A percentile compares a stretch with the other conserved stretches of the same genome.
Evolutionary conservation across 37 sponge, comb jelly and placozoan species (phyloP).

Genomic region (Spongia lamella): DNA sequence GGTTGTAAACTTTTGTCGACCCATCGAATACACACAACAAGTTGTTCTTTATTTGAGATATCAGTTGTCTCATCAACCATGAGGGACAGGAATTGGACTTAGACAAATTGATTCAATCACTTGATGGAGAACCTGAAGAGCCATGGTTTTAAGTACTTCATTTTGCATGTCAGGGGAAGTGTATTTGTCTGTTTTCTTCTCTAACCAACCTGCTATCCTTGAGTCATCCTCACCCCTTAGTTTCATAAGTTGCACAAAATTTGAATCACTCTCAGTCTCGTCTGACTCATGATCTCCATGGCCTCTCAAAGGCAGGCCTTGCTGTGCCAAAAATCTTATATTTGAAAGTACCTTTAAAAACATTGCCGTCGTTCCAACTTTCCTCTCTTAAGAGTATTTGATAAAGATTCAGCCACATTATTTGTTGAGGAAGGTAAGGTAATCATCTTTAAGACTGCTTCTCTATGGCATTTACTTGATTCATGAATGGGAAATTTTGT

Average conservation of each 20-base stretch:
- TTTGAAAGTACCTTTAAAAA: no score
- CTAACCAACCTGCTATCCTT: constrained; percentile 1
- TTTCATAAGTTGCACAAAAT: background rate
- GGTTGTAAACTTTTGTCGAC: background rate
- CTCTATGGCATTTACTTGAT: no score
- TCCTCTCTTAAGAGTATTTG: background rate
- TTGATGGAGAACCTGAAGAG: background rate
- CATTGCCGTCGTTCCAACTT: background rate
- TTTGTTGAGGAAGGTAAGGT: background rate
- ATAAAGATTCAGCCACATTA: constrained; percentile 14
- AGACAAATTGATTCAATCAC: background rate
- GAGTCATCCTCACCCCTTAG: constrained; percentile 26
- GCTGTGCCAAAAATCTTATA: constrained; percentile 7
- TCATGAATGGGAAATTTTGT: no score
- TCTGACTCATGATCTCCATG: no score
- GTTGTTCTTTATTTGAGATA: background rate
- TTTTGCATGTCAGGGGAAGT: no score
- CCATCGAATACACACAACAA: background rate
- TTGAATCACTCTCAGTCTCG: background rate
- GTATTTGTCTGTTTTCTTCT: no score
- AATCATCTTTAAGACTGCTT: constrained; percentile 1
- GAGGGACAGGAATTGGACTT: background rate
- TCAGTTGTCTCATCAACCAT: constrained; percentile 6
- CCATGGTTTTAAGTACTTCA: background rate
- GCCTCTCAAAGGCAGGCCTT: constrained; percentile 2